Percentiles rank a stretch among this genome's conserved stretches.
Conservation (phyloP, 2,797 vertebrate genomes). For the Trematomus bernacchii region DNA sequence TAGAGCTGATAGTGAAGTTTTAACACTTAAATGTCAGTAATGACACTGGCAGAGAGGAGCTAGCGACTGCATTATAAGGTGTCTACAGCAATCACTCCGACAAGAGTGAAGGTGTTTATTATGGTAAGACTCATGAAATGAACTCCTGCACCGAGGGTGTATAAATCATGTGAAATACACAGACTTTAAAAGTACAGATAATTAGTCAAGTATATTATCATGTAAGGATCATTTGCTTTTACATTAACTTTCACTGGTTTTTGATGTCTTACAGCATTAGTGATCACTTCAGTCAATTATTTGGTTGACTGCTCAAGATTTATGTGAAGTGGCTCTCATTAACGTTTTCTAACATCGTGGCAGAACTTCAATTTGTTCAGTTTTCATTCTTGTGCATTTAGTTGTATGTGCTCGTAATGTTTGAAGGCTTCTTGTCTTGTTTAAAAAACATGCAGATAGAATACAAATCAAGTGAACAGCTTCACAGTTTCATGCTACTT, state of each 20-base stretch:
- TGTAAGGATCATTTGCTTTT: conserved; percentile 4
- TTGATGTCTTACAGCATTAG: background rate
- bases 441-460: conserved; percentile 10
- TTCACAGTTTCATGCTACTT: background rate
- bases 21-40: conserved; percentile 37
- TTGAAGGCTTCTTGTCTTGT: background rate
- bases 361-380: background rate
- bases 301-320: conserved; percentile 13
- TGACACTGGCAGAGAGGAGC: conserved; percentile 24
- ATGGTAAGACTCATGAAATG: background rate
- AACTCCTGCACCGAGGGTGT: background rate
- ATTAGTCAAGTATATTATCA: background rate
- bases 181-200: background rate
- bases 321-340: background rate
- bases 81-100: conserved; percentile 5
- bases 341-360: background rate
- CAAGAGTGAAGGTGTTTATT: background rate
- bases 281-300: conserved; percentile 13
- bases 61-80: conserved; percentile 2
- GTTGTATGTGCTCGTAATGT: background rate
- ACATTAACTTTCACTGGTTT: conserved; percentile 4
- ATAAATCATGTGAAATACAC: background rate
- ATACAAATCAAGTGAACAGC: conserved; percentile 1
- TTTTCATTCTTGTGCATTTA: background rate
- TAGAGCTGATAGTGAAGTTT: conserved; percentile 28